Evolutionary conservation across 92 coral and sea anemone genomes (phyloP), one percentile per base, ranked within the genome.

Genomic region (Siderastrea radians): DNA sequence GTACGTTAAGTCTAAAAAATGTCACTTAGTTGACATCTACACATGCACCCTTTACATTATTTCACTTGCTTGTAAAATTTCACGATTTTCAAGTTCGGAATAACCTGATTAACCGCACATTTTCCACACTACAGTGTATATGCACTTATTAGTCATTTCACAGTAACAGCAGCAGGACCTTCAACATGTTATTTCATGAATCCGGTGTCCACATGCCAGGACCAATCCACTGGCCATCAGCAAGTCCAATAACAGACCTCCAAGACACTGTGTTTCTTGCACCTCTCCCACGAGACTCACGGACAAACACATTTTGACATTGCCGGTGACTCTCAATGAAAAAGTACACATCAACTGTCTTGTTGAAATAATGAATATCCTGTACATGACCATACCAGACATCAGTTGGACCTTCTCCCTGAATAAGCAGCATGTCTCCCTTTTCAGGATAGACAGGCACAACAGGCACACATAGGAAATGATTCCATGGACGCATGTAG

Each of bases 351-450:
- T 85, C 93, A 13, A 85, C 88, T 74, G 89, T 74, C 78, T 79
- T 90, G n/a, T 69, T 62, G 26, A 61, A 10, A 43, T 53, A 63
- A 74, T 88, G 89, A 43, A 87, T 80, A 68, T 65, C 72, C 67
- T 54, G 88, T 45, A 84, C 94, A 86, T 90, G 89, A 60, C 91
- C 94, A 87, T 81, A 72, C 94, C 96, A 90, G 63, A 86, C 75
- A 72, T 93, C 96, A 38, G 49, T 68, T 50, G 55, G 9, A 6
- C 48, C 80, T 64, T 16, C 69, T 16, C 69, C 69, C 69, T 64
- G 69, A 16, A 6, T 17, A 64, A 64, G 69, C 45, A 64, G 17
- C 69, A 64, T 64, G 8, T 64, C 69, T 3, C 69, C 69, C 69
- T 64, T 64, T 64, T 64, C 45, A 16, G 69, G 6, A 64, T 64